These are phyloP conservation scores for Lepidocyrtoides sp. DNA, from an alignment of 2,888 invertebrate species.

Conservation along the genomic window DNA sequence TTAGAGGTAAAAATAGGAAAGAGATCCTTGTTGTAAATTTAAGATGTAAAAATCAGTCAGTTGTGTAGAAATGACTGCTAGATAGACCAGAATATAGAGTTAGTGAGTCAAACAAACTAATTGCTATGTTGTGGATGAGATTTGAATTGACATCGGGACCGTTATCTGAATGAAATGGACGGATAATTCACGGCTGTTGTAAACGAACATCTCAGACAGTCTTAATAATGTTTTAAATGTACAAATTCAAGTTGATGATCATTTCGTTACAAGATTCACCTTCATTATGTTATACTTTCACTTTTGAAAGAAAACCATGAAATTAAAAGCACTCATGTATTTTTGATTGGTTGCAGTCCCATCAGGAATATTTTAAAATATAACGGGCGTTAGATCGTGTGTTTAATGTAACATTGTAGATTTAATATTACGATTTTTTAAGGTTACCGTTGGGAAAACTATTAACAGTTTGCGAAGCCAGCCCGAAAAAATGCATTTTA, in stretches of 20 bases:
- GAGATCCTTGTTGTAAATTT: slow-evolving; percentile 13
- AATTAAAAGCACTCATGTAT: no score
- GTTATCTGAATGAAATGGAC: neutral
- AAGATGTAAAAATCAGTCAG: neutral
- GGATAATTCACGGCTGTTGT: neutral
- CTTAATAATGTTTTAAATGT: neutral
- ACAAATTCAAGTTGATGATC: neutral
- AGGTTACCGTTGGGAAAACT: no score
- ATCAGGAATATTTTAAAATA: no score
- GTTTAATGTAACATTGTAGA: no score
- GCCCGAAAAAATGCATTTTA: no score
- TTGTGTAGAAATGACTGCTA: slow-evolving; percentile 27
- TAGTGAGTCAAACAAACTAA: neutral
- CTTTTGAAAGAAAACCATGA: no score
- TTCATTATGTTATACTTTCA: no score
- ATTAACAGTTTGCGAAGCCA: no score
- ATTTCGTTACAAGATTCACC: no score
- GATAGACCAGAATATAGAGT: neutral
- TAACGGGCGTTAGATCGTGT: no score
- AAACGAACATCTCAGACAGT: neutral
- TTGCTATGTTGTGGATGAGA: neutral
- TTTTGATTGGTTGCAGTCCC: no score
- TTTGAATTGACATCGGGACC: neutral
- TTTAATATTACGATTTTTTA: no score
- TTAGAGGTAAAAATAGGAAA: neutral